phyloP scores from a whole-genome alignment of 1,140 invertebrate genomes.

The Zeugodacus cucurbitae region DNA sequence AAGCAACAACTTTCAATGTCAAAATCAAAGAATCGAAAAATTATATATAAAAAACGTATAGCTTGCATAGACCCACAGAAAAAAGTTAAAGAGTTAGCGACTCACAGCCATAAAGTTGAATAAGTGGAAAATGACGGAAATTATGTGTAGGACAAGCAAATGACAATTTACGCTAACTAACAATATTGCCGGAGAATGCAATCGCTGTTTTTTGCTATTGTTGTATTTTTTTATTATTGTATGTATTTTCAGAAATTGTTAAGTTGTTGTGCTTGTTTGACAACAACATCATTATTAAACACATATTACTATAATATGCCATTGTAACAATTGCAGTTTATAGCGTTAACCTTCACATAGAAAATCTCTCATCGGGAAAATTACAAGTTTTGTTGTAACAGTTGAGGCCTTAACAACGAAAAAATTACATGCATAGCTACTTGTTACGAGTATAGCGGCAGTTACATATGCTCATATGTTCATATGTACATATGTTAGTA shows the following conservation, averaged over 20 bases:
- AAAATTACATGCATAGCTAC: not conserved
- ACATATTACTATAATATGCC: conserved; percentile 35
- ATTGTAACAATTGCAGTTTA: conserved; percentile 37
- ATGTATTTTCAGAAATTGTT: not conserved
- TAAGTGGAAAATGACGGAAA: conserved; percentile 1
- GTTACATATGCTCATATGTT: not conserved
- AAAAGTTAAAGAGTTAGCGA: not conserved
- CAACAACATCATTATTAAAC: not conserved
- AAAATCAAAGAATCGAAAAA: conserved; percentile 18
- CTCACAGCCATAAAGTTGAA: not conserved
- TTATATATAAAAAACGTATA: not conserved
- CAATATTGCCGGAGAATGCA: not conserved
- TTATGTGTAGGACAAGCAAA: not conserved
- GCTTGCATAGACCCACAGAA: not conserved
- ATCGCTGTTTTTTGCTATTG: not conserved
- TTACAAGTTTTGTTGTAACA: conserved; percentile 47
- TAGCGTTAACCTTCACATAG: conserved; percentile 61
- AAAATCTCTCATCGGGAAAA: conserved; percentile 66
- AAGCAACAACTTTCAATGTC: conserved; percentile 6
- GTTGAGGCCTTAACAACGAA: not conserved
- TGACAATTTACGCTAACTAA: conserved; percentile 2
- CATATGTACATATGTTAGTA: not conserved
- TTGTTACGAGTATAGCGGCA: too few species aligned
- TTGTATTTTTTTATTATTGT: not conserved
- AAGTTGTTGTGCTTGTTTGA: not conserved